Conservation (phyloP, 2,888 invertebrate species). For the Fissipunctia ypsillon region DNA sequence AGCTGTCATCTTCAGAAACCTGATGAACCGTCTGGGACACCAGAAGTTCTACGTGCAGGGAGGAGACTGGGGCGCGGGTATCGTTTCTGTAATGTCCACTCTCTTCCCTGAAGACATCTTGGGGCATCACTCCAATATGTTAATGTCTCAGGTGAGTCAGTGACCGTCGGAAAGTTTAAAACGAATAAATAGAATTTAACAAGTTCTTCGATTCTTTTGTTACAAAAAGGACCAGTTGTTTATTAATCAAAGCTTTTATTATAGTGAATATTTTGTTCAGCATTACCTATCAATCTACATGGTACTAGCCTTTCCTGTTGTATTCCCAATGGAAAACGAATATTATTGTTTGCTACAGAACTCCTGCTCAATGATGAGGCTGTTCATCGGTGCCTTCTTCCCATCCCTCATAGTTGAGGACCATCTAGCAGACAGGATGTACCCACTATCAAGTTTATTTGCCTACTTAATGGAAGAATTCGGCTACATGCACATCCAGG, state of each 20-base stretch:
- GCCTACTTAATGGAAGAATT: conserved; percentile 75
- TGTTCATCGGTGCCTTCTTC: conserved; percentile 83
- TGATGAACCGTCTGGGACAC: conserved; percentile 93
- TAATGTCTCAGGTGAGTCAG: conserved; percentile 68
- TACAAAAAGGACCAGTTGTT: neutral
- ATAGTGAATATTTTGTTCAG: neutral
- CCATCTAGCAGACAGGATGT: conserved; percentile 86
- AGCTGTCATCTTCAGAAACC: conserved; percentile 91
- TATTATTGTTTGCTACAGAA: conserved; percentile 63
- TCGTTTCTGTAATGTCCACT: conserved; percentile 91
- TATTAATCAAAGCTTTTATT: neutral
- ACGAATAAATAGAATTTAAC: neutral
- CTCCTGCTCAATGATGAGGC: conserved; percentile 66
- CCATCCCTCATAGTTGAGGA: conserved; percentile 89
- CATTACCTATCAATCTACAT: neutral
- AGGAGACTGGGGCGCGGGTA: conserved; percentile 95
- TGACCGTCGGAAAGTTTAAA: neutral
- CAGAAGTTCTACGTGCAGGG: conserved; percentile 92
- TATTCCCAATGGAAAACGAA: neutral
- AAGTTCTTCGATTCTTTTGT: neutral
- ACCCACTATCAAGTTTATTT: conserved; percentile 80
- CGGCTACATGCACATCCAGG: conserved; percentile 93
- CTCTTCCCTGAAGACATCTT: conserved; percentile 85
- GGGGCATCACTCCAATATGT: conserved; percentile 81
- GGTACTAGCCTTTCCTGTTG: neutral